Evolutionary conservation across 2,113 vertebrate species (phyloP).

Genomic region (Chamaetylas fuelleborni): DNA sequence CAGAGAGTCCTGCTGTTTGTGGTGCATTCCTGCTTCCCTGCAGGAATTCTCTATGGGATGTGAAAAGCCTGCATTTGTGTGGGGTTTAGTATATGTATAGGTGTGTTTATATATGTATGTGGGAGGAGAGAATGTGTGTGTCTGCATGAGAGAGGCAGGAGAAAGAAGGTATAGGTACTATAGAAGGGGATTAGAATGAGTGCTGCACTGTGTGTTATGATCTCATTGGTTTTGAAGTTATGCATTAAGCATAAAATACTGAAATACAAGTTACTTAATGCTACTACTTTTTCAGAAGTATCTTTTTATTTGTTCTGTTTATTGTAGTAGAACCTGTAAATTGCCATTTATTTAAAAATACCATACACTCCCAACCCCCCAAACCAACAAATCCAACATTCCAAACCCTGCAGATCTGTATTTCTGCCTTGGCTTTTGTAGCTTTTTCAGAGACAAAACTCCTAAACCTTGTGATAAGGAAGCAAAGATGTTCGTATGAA

Average conservation of each 20-base stretch:
- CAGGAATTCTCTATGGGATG: rapidly evolving
- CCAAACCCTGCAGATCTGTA: background rate
- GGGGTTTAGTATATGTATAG: background rate
- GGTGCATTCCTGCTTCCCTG: background rate
- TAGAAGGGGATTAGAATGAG: background rate
- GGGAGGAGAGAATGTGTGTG: background rate
- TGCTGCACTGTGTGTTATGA: background rate
- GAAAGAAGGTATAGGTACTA: background rate
- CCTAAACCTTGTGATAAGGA: background rate
- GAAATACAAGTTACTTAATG: background rate
- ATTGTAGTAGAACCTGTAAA: background rate
- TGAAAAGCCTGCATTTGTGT: background rate
- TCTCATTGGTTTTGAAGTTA: background rate
- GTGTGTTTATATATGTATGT: background rate
- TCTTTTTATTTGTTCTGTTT: background rate
- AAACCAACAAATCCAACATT: background rate
- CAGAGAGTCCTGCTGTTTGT: background rate
- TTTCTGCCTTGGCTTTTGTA: background rate
- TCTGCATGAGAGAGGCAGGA: background rate
- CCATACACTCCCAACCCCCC: rapidly evolving
- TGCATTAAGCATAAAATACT: background rate
- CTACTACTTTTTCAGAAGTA: background rate
- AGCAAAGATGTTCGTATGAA: background rate
- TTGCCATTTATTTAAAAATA: background rate
- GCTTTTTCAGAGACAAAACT: background rate